Percentiles rank a stretch among this genome's conserved stretches.
Conservation (phyloP, 23 tunicate species). For the Oikopleura albicans region DNA sequence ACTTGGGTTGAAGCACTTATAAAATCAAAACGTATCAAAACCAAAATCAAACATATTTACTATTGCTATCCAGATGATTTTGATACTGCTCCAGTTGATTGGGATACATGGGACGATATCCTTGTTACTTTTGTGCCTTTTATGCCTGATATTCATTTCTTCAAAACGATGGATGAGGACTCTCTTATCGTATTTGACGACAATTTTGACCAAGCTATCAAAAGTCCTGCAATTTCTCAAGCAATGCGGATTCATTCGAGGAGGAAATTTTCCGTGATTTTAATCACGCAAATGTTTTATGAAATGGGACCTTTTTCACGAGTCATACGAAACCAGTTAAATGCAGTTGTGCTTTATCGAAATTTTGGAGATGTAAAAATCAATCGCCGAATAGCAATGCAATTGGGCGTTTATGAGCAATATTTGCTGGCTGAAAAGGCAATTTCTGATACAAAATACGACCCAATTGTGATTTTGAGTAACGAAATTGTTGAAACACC, state of each 20-base stretch:
- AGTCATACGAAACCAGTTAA: not conserved
- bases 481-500: too few relatives aligned
- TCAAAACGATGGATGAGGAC: not conserved
- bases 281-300: not conserved
- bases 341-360: not conserved
- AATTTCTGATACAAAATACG: too few relatives aligned
- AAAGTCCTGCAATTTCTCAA: not conserved
- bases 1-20: not conserved
- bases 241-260: not conserved
- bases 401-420: not conserved
- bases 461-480: too few relatives aligned
- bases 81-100: not conserved
- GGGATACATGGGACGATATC: not conserved
- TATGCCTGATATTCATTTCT: not conserved
- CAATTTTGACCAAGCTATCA: not conserved
- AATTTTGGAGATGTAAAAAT: not conserved
- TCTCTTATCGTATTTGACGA: not conserved
- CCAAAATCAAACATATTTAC: not conserved
- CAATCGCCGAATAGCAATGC: not conserved
- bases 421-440: not conserved
- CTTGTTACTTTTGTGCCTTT: not conserved
- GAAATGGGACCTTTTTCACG: not conserved
- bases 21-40: not conserved
- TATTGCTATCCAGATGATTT: not conserved
- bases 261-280: not conserved